phyloP scores from a whole-genome alignment of 2,888 invertebrate genomes.

The Megamerina dolium region DNA sequence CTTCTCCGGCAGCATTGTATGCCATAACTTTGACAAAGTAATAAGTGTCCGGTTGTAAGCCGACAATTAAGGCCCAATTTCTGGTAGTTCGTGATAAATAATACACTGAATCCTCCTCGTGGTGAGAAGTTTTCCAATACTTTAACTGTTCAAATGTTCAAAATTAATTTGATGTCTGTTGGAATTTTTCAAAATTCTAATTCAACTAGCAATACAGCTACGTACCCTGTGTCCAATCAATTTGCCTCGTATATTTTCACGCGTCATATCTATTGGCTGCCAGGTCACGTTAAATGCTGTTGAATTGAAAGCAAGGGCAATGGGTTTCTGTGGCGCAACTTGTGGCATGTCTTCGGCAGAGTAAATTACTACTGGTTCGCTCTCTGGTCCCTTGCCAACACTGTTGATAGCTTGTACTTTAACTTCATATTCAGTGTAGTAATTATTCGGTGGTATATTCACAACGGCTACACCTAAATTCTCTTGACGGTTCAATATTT shows the following conservation, averaged over 20 bases:
- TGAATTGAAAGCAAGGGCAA: slow-evolving; percentile 77
- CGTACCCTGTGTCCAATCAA: slow-evolving; percentile 82
- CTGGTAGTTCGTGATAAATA: slow-evolving; percentile 77
- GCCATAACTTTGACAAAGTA: slow-evolving; percentile 95
- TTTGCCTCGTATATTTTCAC: slow-evolving; percentile 80
- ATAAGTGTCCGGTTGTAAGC: slow-evolving; percentile 85
- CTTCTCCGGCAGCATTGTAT: slow-evolving; percentile 92
- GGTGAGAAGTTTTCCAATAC: slow-evolving; percentile 76
- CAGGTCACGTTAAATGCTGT: slow-evolving; percentile 90
- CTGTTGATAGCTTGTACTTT: slow-evolving; percentile 80
- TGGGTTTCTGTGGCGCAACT: slow-evolving; percentile 77
- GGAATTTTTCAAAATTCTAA: neutral
- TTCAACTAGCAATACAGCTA: too few species aligned
- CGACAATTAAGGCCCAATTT: slow-evolving; percentile 86
- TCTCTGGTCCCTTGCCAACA: slow-evolving; percentile 76
- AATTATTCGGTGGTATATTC: slow-evolving; percentile 64
- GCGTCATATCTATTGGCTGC: slow-evolving; percentile 76
- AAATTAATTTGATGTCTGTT: neutral
- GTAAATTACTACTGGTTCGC: slow-evolving; percentile 66
- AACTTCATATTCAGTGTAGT: slow-evolving; percentile 78
- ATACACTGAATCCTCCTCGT: slow-evolving; percentile 74
- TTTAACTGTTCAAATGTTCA: slow-evolving; percentile 64
- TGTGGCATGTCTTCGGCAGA: slow-evolving; percentile 92
- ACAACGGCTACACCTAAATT: slow-evolving; percentile 77
- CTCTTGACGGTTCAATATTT: slow-evolving; percentile 59